phyloP scores from a whole-genome alignment of 1,140 invertebrate genomes.

The Drosophila mayri region DNA sequence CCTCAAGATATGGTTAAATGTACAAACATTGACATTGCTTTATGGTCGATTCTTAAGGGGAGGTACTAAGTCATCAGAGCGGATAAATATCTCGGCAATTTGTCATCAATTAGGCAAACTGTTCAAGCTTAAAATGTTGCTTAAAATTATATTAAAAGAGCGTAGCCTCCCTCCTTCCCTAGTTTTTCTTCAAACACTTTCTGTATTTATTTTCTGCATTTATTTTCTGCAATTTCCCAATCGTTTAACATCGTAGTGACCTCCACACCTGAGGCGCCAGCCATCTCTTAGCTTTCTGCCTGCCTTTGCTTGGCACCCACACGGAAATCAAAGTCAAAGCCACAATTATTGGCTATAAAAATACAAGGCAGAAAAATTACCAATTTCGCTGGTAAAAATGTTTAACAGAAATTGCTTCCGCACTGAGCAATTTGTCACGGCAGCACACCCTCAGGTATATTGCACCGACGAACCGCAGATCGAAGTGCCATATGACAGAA shows the following conservation, averaged over 20 bases:
- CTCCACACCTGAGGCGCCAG: constrained; percentile 48
- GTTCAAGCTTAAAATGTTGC: not conserved
- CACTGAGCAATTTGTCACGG: constrained; percentile 74
- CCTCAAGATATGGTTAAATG: constrained; percentile 39
- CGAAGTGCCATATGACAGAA: constrained; percentile 60
- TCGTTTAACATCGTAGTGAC: constrained; percentile 44
- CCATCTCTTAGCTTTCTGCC: constrained; percentile 18
- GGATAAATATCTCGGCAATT: constrained; percentile 1
- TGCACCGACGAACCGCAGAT: constrained; percentile 1
- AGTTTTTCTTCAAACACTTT: not conserved
- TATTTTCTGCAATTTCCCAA: constrained; percentile 45
- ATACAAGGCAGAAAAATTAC: constrained; percentile 45
- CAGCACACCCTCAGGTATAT: constrained; percentile 59
- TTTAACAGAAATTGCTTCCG: constrained; percentile 70
- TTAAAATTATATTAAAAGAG: not conserved
- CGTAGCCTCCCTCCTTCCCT: too few relatives aligned
- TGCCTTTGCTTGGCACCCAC: constrained; percentile 55
- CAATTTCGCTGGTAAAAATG: constrained; percentile 59
- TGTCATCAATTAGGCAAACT: constrained; percentile 7
- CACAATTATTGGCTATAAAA: constrained; percentile 62
- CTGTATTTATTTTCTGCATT: constrained; percentile 23
- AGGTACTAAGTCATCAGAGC: not conserved
- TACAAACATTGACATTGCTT: constrained; percentile 38
- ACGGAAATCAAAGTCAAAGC: constrained; percentile 80
- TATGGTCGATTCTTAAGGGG: constrained; percentile 16